Evolutionary conservation across 2,797 vertebrate species (phyloP).

Genomic region (Meriones psammophilus): DNA sequence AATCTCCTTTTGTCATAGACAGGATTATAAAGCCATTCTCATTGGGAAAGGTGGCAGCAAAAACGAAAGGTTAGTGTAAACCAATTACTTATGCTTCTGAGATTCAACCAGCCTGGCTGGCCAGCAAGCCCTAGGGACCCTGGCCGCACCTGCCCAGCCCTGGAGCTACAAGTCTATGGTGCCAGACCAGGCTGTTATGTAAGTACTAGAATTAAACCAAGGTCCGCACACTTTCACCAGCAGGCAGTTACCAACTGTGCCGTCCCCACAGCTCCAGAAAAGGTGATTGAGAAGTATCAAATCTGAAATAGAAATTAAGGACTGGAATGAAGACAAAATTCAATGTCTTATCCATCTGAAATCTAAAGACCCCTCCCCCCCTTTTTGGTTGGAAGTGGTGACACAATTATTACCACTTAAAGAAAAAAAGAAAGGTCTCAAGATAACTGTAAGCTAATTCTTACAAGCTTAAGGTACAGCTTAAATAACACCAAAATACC

Average conservation of each 20-base stretch:
- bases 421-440: background rate
- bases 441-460: background rate
- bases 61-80: background rate
- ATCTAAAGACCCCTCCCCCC: background rate
- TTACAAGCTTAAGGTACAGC: background rate
- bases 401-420: background rate
- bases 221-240: background rate
- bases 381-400: background rate
- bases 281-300: constrained; percentile 2
- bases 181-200: background rate
- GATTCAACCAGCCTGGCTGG: background rate
- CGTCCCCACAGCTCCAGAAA: background rate
- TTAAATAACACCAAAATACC: background rate
- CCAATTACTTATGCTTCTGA: background rate
- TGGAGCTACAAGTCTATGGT: background rate
- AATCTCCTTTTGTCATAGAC: background rate
- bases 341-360: background rate
- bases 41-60: background rate
- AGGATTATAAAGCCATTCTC: background rate
- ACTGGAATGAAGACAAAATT: background rate
- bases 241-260: background rate
- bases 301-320: constrained; percentile 28
- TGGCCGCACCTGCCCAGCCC: background rate
- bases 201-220: background rate
- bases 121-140: background rate